phyloP scores from a whole-genome alignment of 2,888 invertebrate genomes.

The Drosophila leonis region DNA sequence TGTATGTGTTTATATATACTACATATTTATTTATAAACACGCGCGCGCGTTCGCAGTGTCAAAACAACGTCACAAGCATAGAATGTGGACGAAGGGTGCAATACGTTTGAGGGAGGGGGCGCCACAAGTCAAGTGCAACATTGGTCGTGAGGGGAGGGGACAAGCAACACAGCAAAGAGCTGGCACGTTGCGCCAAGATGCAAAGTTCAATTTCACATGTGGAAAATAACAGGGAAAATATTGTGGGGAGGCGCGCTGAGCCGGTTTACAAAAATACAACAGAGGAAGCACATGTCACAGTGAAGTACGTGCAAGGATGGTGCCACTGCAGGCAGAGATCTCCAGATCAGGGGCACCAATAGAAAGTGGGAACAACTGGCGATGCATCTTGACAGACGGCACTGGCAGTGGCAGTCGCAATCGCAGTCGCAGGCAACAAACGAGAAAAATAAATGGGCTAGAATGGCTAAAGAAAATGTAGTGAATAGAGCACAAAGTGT shows the following conservation, averaged over 20 bases:
- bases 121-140: constrained; percentile 80
- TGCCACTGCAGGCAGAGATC: constrained; percentile 19
- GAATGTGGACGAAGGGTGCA: constrained; percentile 5
- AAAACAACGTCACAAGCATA: constrained; percentile 75
- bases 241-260: constrained; percentile 32
- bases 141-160: background rate
- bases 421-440: constrained; percentile 32
- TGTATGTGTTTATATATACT: constrained; percentile 1
- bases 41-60: constrained; percentile 77
- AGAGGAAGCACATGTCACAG: constrained; percentile 79
- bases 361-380: constrained; percentile 60
- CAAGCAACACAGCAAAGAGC: constrained; percentile 42
- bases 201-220: constrained; percentile 81
- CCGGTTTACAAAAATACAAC: constrained; percentile 62
- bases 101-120: constrained; percentile 11
- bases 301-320: constrained; percentile 56
- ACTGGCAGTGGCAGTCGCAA: constrained; percentile 41
- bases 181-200: constrained; percentile 74
- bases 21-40: constrained; percentile 78
- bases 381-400: constrained; percentile 67
- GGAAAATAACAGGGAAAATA: constrained; percentile 70
- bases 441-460: constrained; percentile 51
- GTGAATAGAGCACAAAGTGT: constrained; percentile 2
- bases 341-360: constrained; percentile 19
- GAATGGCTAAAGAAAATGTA: constrained; percentile 15